Percentiles rank a stretch among this genome's conserved stretches.
Conservation (phyloP, 2,797 vertebrate species). For the Mus spretus region DNA sequence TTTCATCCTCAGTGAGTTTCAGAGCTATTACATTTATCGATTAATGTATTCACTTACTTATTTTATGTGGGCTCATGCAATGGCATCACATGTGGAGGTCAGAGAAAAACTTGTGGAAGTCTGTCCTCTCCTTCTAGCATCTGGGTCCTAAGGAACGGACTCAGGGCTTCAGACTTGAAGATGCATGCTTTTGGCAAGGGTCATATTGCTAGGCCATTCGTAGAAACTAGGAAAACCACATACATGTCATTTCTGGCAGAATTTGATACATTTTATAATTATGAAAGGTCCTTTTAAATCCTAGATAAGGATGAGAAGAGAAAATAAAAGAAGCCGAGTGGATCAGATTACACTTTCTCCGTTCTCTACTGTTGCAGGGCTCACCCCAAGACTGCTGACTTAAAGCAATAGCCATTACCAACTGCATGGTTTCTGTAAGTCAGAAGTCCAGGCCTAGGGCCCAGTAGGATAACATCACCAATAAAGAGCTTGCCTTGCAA, state of each 20-base stretch:
- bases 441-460: neutral
- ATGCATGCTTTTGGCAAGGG: neutral
- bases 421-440: neutral
- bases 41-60: neutral
- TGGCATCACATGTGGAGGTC: neutral
- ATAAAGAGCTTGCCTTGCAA: neutral
- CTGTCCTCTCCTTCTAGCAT: too few species aligned
- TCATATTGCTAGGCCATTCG: neutral
- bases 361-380: neutral
- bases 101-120: neutral
- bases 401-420: neutral
- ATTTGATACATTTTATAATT: neutral
- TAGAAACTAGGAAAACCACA: neutral
- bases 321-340: neutral
- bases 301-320: neutral
- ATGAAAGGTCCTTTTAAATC: slow-evolving; percentile 23
- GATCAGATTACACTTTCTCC: neutral
- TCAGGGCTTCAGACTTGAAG: neutral
- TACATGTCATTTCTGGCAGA: neutral
- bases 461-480: neutral
- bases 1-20: neutral
- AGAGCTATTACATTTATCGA: neutral
- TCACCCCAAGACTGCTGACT: neutral
- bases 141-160: neutral
- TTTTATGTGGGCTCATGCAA: too few species aligned